Conservation (phyloP, 2,888 invertebrate species). For the Pseudeuparius sepicola region DNA sequence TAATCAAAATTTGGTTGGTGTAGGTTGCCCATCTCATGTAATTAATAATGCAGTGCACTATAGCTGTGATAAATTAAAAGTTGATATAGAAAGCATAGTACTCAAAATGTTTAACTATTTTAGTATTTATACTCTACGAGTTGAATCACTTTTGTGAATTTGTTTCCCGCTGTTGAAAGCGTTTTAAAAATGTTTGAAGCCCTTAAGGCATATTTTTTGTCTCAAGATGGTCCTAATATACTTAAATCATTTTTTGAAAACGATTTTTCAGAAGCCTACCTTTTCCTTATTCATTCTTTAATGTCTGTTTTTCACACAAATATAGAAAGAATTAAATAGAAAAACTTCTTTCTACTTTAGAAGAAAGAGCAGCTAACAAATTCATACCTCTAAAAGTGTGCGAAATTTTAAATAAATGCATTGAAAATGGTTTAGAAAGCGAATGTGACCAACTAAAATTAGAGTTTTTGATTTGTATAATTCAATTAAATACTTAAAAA, state of each 20-base stretch:
- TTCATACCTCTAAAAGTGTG: constrained; percentile 14
- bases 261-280: constrained; percentile 13
- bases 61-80: constrained; percentile 6
- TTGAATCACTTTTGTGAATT: constrained; percentile 13
- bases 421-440: constrained; percentile 12
- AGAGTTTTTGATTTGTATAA: constrained; percentile 10
- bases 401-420: constrained; percentile 10
- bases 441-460: constrained; percentile 12
- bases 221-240: constrained; percentile 10
- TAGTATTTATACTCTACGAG: constrained; percentile 11
- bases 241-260: constrained; percentile 16
- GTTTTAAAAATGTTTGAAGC: constrained; percentile 12
- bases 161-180: constrained; percentile 10
- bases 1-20: constrained; percentile 8
- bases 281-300: constrained; percentile 14
- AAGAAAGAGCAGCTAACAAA: constrained; percentile 10
- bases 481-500: constrained; percentile 10
- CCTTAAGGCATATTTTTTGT: constrained; percentile 13
- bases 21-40: constrained; percentile 10
- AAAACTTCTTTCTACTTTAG: no score
- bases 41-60: constrained; percentile 10
- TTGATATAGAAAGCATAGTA: constrained; percentile 12
- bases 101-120: constrained; percentile 11
- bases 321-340: constrained; percentile 13
- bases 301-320: constrained; percentile 14